phyloP scores from a whole-genome alignment of 2,888 invertebrate genomes.

The Eledona agricola region DNA sequence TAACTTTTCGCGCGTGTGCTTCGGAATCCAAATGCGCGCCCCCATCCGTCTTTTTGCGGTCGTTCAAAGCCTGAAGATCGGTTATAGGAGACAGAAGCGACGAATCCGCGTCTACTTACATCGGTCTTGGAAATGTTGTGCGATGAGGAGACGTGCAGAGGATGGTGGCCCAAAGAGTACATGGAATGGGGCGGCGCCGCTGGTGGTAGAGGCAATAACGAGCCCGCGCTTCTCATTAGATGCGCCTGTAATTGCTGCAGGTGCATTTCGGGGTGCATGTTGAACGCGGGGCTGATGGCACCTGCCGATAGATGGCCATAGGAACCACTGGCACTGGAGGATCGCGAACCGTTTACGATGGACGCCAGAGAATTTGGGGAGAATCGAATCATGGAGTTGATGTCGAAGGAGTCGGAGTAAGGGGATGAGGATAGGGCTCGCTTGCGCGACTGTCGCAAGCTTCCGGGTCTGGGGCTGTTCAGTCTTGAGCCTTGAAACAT shows the following conservation, averaged over 20 bases:
- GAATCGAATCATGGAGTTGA: constrained; percentile 94
- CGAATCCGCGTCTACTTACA: constrained; percentile 30
- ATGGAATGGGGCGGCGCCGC: constrained; percentile 61
- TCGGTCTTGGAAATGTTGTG: constrained; percentile 59
- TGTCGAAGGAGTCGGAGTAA: constrained; percentile 94
- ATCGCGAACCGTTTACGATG: constrained; percentile 82
- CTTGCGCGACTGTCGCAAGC: constrained; percentile 75
- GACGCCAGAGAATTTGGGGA: constrained; percentile 91
- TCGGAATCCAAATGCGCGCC: constrained; percentile 54
- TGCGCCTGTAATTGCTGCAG: constrained; percentile 83
- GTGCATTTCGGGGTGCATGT: constrained; percentile 71
- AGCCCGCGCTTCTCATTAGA: constrained; percentile 74
- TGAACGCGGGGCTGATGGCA: constrained; percentile 87
- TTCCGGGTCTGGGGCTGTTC: constrained; percentile 70
- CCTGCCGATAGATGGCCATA: constrained; percentile 97
- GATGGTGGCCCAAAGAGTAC: constrained; percentile 62
- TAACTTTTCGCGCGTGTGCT: constrained; percentile 47
- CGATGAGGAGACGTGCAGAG: constrained; percentile 55
- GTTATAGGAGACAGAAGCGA: too few relatives aligned
- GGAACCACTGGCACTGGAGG: constrained; percentile 91
- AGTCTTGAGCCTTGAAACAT: constrained; percentile 71
- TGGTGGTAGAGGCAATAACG: constrained; percentile 63
- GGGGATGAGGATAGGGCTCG: constrained; percentile 93
- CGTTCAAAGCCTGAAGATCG: constrained; percentile 53
- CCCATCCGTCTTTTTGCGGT: constrained; percentile 58